These are phyloP conservation scores for Cordilura impudica DNA, from an alignment of 2,888 invertebrate genomes.

Conservation along the genomic window DNA sequence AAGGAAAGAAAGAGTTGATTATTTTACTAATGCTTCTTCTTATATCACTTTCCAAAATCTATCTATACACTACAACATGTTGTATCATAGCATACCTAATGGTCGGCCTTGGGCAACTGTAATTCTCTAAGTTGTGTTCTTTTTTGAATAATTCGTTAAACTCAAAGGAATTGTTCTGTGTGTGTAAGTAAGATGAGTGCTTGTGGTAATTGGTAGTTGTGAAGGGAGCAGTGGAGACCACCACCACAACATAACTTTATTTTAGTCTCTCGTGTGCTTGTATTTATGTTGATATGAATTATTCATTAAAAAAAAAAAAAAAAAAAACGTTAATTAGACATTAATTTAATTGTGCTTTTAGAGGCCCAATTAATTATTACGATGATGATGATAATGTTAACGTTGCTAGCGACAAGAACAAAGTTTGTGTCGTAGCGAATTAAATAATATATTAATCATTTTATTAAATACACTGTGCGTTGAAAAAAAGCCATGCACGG, in stretches of 20 bases:
- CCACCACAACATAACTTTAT: not conserved
- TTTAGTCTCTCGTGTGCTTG: conserved; percentile 9
- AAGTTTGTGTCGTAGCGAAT: not conserved
- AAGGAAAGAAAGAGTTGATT: too few relatives aligned
- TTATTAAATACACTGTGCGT: too few relatives aligned
- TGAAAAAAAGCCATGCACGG: too few relatives aligned
- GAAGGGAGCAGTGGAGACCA: not conserved
- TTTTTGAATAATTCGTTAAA: conserved; percentile 4
- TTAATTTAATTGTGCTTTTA: conserved; percentile 65
- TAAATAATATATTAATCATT: too few relatives aligned
- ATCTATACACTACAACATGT: too few relatives aligned
- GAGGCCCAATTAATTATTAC: conserved; percentile 56
- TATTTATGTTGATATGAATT: conserved; percentile 58
- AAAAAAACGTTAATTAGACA: conserved; percentile 63
- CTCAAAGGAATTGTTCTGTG: not conserved
- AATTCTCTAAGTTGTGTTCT: not conserved
- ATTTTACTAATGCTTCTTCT: too few relatives aligned
- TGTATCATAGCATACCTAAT: too few relatives aligned
- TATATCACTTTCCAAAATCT: too few relatives aligned
- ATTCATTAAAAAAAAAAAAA: conserved; percentile 50
- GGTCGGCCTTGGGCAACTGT: too few relatives aligned
- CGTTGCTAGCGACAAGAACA: not conserved
- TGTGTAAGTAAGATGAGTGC: not conserved
- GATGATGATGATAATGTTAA: conserved; percentile 34
- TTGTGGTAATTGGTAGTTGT: not conserved